Evolutionary conservation across 2,888 invertebrate genomes (phyloP), one percentile per base, ranked within the genome.

Genomic region (Ormyrus thymus): DNA sequence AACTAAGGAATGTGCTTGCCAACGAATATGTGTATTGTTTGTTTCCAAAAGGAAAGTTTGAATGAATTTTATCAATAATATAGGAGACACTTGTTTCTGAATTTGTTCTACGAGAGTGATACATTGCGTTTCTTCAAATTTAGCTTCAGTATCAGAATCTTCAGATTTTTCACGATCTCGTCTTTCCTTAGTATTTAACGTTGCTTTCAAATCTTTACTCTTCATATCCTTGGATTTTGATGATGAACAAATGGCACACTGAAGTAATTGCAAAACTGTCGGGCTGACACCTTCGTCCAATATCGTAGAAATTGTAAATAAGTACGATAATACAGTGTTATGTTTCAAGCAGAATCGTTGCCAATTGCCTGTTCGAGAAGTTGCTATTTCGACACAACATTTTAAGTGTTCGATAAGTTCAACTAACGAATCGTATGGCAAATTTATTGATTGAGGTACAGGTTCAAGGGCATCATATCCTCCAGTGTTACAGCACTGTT

Each of bases 351-450:
- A 97, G 89, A 96, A 96, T 87, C 95, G 93, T 90, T 98, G 98
- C 98, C 98, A 99, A 91, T 98, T 98, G 83, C 96, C 95, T 0
- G 97, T 97, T 73, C 98, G 94, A 72, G 95, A 94, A 71, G 95
- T 94, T 53, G 98, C 98, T 78, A 98, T 96, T 90, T 99, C 98
- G 70, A 96, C 94, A 85, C 98, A 98, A 6, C 96, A 95, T 91
- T 98, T 98, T 81, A 99, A 91, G 90, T 98, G 97, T 85, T 98
- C 98, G 86, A 98, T 97, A 76, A 98, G 92, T 84, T 96, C 96
- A 6, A 98, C 97, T n/a, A 98, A 93, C 6, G 95, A 94, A 90
- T 98, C 97, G 86, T 98, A 98, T 0, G 95, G 93, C 13, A 97
- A 92, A 82, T 91, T 92, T 58, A 92, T 90, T 1, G 91, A 90